Evolutionary conservation across 1,140 invertebrate species (phyloP).

Genomic region (Dryas iulia): DNA sequence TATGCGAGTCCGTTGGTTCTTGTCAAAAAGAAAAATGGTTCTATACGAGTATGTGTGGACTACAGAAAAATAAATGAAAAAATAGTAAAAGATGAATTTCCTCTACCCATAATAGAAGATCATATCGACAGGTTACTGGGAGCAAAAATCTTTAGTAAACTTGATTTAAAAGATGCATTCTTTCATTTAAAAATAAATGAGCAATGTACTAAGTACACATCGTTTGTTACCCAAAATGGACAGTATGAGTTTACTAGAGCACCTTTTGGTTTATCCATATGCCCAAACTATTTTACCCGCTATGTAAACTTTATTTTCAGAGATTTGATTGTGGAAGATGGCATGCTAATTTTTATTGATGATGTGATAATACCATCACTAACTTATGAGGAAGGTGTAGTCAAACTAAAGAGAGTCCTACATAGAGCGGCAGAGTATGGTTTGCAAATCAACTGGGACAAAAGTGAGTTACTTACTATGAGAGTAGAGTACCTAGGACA

Average conservation of each 20-base stretch:
- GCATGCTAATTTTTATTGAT: constrained; percentile 4
- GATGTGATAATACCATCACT: constrained; percentile 7
- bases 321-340: constrained; percentile 5
- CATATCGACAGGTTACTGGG: constrained; percentile 19
- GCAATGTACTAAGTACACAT: constrained; percentile 29
- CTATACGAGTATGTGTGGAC: constrained; percentile 77
- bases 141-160: constrained; percentile 20
- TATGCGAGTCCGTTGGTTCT: constrained; percentile 74
- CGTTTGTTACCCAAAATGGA: constrained; percentile 27
- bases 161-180: constrained; percentile 33
- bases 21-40: constrained; percentile 76
- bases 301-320: constrained; percentile 20
- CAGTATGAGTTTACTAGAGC: constrained; percentile 33
- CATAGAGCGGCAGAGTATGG: not conserved
- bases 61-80: constrained; percentile 48
- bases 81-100: constrained; percentile 40
- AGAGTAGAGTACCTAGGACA: constrained; percentile 2
- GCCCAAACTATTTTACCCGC: constrained; percentile 28
- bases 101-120: constrained; percentile 26
- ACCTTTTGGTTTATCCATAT: constrained; percentile 27
- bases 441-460: not conserved
- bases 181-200: constrained; percentile 31
- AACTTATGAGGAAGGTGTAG: constrained; percentile 5
- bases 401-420: not conserved
- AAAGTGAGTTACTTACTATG: constrained; percentile 9